Percentiles rank a stretch among this genome's conserved stretches.
These are phyloP conservation scores for Margarornis squamiger DNA, from an alignment of 2,797 vertebrate genomes.

Conservation along the genomic window DNA sequence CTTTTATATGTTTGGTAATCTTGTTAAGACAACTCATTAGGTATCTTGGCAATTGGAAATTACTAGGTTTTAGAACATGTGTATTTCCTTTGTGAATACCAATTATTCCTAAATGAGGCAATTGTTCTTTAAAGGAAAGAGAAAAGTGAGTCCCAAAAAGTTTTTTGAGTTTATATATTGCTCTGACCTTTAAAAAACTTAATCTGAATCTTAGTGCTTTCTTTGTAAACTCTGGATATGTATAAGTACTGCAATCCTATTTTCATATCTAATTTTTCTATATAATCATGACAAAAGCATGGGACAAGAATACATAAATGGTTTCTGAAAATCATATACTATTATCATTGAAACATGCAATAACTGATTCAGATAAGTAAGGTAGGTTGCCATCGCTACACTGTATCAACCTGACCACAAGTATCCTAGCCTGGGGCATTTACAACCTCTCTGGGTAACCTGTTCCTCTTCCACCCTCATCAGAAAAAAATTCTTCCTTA, in stretches of 20 bases:
- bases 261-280: neutral
- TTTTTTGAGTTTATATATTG: slow-evolving; percentile 17
- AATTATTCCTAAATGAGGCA: slow-evolving; percentile 71
- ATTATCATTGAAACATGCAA: neutral
- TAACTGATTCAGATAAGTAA: neutral
- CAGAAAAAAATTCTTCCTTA: neutral
- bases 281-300: neutral
- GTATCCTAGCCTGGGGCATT: neutral
- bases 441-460: neutral
- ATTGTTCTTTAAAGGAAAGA: slow-evolving; percentile 61
- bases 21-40: slow-evolving; percentile 76
- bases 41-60: slow-evolving; percentile 70
- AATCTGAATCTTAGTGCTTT: neutral
- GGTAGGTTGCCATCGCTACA: neutral
- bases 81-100: slow-evolving; percentile 66
- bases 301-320: neutral
- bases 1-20: slow-evolving; percentile 72
- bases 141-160: slow-evolving; percentile 14
- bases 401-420: fast-evolving
- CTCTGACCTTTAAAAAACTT: slow-evolving; percentile 30
- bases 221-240: neutral
- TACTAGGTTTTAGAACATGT: slow-evolving; percentile 69
- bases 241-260: neutral
- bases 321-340: neutral
- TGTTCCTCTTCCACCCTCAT: neutral